Percentiles rank a stretch among this genome's conserved stretches.
Evolutionary conservation across 1,140 invertebrate genomes (phyloP).

Genomic region (Brachionus koreanus): DNA sequence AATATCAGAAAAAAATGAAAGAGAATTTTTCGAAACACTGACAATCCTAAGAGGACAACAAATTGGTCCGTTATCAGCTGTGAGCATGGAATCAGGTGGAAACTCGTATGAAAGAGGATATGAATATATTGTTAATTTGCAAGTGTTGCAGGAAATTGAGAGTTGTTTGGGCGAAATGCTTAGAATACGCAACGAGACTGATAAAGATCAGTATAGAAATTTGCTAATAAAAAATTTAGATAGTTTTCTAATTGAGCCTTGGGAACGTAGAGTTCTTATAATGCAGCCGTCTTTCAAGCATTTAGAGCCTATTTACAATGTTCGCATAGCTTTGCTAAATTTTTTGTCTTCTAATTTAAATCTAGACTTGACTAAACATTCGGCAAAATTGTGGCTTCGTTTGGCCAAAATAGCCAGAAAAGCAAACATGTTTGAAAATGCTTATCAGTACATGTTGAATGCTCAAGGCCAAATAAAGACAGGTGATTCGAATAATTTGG

Average conservation of each 20-base stretch:
- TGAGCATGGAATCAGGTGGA: constrained; percentile 64
- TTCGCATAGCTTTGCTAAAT: background rate
- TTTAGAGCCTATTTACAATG: constrained; percentile 40
- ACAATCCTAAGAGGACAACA: constrained; percentile 53
- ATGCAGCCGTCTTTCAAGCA: constrained; percentile 42
- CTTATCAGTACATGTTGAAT: constrained; percentile 41
- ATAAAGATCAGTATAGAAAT: constrained; percentile 36
- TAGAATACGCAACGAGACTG: constrained; percentile 12
- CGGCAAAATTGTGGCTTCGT: constrained; percentile 27
- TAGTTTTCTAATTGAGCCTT: constrained; percentile 31
- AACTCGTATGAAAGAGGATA: constrained; percentile 74
- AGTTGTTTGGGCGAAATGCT: constrained; percentile 32
- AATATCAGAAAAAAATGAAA: background rate
- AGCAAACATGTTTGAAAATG: constrained; percentile 42
- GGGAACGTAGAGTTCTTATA: constrained; percentile 9
- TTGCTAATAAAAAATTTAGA: constrained; percentile 36
- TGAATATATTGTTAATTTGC: constrained; percentile 69
- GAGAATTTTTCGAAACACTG: background rate
- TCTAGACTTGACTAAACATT: constrained; percentile 40
- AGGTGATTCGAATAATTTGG: constrained; percentile 28
- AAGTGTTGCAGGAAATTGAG: constrained; percentile 45
- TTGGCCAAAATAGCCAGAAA: constrained; percentile 42
- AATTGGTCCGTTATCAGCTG: constrained; percentile 66
- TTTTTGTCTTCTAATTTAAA: constrained; percentile 26
- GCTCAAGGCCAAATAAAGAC: constrained; percentile 38